Percentiles rank a stretch among this genome's conserved stretches.
Conservation (phyloP, 2,888 invertebrate species). For the Caenorhabditis macrosperma region DNA sequence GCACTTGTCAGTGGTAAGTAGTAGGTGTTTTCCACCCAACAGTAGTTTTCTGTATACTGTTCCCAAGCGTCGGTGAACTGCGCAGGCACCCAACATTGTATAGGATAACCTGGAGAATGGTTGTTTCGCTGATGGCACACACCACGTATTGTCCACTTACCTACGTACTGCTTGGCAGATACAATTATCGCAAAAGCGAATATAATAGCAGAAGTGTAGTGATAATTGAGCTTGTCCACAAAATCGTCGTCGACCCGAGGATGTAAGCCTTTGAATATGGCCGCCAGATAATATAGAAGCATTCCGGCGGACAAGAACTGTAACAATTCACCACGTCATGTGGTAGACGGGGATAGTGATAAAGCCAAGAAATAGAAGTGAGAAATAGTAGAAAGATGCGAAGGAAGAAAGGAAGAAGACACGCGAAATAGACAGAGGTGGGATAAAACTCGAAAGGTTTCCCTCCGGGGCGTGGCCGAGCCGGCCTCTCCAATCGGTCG, state of each 20-base stretch:
- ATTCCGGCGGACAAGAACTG: slow-evolving; percentile 80
- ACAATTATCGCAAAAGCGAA: slow-evolving; percentile 81
- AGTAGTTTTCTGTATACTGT: slow-evolving; percentile 83
- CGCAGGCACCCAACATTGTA: slow-evolving; percentile 82
- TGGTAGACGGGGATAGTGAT: slow-evolving; percentile 13
- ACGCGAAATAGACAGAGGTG: slow-evolving; percentile 55
- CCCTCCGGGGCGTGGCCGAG: slow-evolving; percentile 51
- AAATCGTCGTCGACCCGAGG: slow-evolving; percentile 81
- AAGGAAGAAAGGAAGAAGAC: slow-evolving; percentile 2
- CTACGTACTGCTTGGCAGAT: slow-evolving; percentile 80
- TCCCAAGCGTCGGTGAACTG: slow-evolving; percentile 82
- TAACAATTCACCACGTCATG: slow-evolving; percentile 53
- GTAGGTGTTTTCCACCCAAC: slow-evolving; percentile 83
- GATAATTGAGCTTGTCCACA: slow-evolving; percentile 79
- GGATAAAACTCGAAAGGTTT: slow-evolving; percentile 57
- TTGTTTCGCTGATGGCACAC: neutral
- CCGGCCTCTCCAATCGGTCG: slow-evolving; percentile 16
- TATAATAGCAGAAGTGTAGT: slow-evolving; percentile 81
- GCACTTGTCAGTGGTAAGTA: slow-evolving; percentile 82
- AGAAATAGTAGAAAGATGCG: neutral
- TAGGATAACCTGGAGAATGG: slow-evolving; percentile 77
- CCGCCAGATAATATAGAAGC: slow-evolving; percentile 80
- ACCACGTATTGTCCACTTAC: slow-evolving; percentile 55
- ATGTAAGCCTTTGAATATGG: slow-evolving; percentile 81
- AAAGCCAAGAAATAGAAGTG: neutral